phyloP scores from a whole-genome alignment of 2,113 vertebrate species.

The Lampris megalopsis region DNA sequence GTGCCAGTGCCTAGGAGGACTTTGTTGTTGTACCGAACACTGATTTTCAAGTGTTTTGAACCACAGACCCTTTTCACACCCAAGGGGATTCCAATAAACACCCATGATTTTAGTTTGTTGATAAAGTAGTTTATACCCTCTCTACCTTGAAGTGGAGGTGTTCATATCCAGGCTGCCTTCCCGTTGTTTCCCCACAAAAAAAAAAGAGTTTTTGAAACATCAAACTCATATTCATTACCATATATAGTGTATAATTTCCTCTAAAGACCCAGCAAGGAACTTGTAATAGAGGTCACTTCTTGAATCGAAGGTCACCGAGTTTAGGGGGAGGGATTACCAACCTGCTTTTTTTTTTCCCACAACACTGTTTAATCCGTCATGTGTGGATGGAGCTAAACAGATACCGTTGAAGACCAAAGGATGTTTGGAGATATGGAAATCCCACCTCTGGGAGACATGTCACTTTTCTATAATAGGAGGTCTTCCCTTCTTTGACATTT shows the following conservation, averaged over 20 bases:
- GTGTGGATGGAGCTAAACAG: constrained; percentile 41
- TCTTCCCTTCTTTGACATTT: no score
- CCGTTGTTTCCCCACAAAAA: constrained; percentile 17
- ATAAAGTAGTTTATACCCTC: constrained; percentile 33
- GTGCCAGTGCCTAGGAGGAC: no score
- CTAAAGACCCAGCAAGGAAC: neutral
- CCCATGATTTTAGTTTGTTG: no score
- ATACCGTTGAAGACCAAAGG: constrained; percentile 15
- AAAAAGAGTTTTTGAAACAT: neutral
- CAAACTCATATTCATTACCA: neutral
- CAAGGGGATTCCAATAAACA: no score
- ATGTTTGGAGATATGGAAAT: neutral
- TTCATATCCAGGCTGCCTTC: neutral
- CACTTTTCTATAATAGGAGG: neutral
- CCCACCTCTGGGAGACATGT: neutral
- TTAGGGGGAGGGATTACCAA: constrained; percentile 52
- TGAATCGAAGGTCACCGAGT: constrained; percentile 56
- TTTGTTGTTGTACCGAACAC: no score
- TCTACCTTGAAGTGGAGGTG: constrained; percentile 29
- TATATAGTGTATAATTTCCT: no score
- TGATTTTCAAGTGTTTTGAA: no score
- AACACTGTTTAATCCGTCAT: constrained; percentile 63
- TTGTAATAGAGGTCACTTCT: constrained; percentile 9
- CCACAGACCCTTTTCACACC: no score
- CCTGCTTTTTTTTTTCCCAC: constrained; percentile 56